phyloP scores from a whole-genome alignment of 2,797 vertebrate species.

The Tapera naevia region DNA sequence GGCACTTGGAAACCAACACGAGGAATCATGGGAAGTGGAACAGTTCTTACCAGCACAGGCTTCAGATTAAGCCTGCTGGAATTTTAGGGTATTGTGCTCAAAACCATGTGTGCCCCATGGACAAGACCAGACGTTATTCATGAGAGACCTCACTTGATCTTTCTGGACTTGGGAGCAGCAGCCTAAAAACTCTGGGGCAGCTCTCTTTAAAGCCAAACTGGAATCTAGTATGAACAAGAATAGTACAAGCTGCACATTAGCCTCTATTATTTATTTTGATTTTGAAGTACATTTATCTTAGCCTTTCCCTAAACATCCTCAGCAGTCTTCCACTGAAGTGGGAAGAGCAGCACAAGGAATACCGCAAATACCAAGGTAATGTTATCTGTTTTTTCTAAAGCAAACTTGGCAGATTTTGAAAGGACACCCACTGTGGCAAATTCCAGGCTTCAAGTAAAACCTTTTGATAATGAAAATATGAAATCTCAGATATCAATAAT shows the following conservation, averaged over 20 bases:
- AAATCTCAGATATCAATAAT: slow-evolving; percentile 4
- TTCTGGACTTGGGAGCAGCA: not conserved
- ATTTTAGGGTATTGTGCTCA: not conserved
- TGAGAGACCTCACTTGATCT: not conserved
- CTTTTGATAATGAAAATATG: slow-evolving; percentile 45
- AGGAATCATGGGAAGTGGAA: not conserved
- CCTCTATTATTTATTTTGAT: slow-evolving; percentile 56
- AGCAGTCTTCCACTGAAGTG: slow-evolving; percentile 35
- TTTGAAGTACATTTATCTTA: slow-evolving; percentile 61
- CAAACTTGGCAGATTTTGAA: slow-evolving; percentile 56
- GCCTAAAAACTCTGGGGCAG: not conserved
- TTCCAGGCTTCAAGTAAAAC: slow-evolving; percentile 36
- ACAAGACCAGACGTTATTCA: not conserved
- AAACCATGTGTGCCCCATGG: not conserved
- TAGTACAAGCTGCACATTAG: slow-evolving; percentile 22
- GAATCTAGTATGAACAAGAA: slow-evolving; percentile 8
- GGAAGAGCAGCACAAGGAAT: slow-evolving; percentile 54
- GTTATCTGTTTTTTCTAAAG: slow-evolving; percentile 55
- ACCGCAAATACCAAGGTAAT: slow-evolving; percentile 52
- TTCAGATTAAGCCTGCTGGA: not conserved
- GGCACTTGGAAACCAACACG: not conserved
- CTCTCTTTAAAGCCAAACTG: slow-evolving; percentile 5
- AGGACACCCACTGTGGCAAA: slow-evolving; percentile 53
- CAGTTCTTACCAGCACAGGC: not conserved
- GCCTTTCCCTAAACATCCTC: slow-evolving; percentile 66